Conservation (phyloP, 2,888 invertebrate species). For the Nudaria mundana region DNA sequence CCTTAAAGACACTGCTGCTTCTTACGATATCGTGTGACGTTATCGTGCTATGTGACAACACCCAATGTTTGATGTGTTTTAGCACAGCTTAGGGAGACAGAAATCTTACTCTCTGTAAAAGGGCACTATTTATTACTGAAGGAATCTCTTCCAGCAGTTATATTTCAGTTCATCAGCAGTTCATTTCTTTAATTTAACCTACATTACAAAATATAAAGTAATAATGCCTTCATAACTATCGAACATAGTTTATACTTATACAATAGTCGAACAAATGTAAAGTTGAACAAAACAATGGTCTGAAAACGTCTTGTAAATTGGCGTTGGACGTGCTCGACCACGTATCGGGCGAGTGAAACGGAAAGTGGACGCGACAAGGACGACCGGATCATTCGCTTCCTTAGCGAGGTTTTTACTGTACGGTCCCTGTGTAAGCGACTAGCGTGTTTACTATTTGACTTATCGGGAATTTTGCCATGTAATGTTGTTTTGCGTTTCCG, state of each 20-base stretch:
- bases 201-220: no score
- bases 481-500: no score
- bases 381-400: slow-evolving; percentile 48
- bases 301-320: slow-evolving; percentile 18
- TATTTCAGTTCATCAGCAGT: background rate
- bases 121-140: no score
- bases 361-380: slow-evolving; percentile 72
- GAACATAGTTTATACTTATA: background rate
- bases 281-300: slow-evolving; percentile 7
- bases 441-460: background rate
- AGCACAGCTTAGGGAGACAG: no score
- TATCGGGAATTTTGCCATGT: background rate
- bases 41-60: no score
- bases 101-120: no score
- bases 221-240: background rate
- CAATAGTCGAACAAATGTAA: slow-evolving; percentile 4
- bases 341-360: slow-evolving; percentile 60
- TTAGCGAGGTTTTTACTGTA: slow-evolving; percentile 24
- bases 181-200: background rate
- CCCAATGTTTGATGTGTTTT: no score
- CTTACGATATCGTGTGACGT: no score
- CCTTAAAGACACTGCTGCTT: no score
- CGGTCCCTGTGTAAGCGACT: slow-evolving; percentile 2
- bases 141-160: no score
- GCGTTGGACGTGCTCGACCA: slow-evolving; percentile 29